Conservation (phyloP, 1,140 invertebrate species). For the Odontomachus brunneus region DNA sequence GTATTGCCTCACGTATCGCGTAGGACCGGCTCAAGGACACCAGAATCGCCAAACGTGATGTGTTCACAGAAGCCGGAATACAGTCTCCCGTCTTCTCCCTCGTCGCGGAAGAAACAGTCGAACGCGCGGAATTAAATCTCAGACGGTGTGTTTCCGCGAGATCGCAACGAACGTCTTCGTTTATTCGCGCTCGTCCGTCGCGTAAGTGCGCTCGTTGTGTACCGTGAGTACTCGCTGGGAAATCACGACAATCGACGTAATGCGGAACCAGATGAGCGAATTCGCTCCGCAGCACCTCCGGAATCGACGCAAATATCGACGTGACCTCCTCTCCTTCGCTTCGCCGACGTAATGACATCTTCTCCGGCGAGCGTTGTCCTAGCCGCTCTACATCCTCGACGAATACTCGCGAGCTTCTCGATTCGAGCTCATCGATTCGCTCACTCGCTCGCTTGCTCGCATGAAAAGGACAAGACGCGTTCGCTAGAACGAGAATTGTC, state of each 20-base stretch:
- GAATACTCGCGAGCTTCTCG: slow-evolving; percentile 23
- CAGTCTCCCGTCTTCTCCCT: no score
- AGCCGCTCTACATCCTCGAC: slow-evolving; percentile 30
- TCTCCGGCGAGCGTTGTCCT: slow-evolving; percentile 6
- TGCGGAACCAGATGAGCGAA: slow-evolving; percentile 29
- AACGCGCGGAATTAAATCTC: no score
- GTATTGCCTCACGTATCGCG: no score
- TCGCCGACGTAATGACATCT: background rate
- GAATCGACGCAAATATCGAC: slow-evolving; percentile 23
- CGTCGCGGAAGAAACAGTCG: no score
- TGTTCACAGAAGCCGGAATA: no score
- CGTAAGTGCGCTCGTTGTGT: background rate
- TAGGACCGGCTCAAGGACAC: no score
- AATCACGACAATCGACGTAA: slow-evolving; percentile 34
- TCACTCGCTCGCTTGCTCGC: slow-evolving; percentile 7
- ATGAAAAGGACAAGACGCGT: slow-evolving; percentile 32
- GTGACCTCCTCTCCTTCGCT: background rate
- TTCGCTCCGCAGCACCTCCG: background rate
- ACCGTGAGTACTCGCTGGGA: slow-evolving; percentile 21
- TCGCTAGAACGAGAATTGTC: slow-evolving; percentile 37
- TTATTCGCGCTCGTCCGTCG: background rate
- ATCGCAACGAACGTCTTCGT: background rate
- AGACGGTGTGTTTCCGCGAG: no score
- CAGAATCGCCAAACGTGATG: no score
- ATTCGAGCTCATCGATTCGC: slow-evolving; percentile 38